phyloP scores from a whole-genome alignment of 1,140 invertebrate genomes.

The Limonius californicus region DNA sequence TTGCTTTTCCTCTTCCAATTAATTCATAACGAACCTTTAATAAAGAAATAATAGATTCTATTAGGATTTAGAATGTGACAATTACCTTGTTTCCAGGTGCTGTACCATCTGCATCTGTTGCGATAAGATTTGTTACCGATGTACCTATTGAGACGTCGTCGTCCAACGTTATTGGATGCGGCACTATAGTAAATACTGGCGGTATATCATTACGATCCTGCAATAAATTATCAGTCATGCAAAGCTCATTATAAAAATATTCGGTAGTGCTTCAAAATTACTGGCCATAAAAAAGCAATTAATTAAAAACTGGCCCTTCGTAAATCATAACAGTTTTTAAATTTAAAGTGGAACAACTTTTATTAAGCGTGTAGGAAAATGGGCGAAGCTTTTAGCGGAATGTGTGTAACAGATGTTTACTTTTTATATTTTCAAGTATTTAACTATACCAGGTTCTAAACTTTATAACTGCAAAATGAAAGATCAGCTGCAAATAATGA shows the following conservation, averaged over 20 bases:
- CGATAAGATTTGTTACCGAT: slow-evolving; percentile 70
- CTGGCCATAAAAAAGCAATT: background rate
- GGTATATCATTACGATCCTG: slow-evolving; percentile 79
- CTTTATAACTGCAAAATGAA: no score
- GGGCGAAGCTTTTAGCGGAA: no score
- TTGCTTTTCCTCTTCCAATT: slow-evolving; percentile 71
- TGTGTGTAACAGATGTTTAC: no score
- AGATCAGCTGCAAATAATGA: no score
- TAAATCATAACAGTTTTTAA: background rate
- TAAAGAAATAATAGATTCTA: background rate
- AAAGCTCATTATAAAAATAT: background rate
- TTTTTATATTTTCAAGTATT: no score
- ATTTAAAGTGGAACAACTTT: background rate
- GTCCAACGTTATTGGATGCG: slow-evolving; percentile 76
- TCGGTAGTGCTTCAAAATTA: no score
- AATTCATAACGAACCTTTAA: slow-evolving; percentile 68
- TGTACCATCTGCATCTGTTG: slow-evolving; percentile 78
- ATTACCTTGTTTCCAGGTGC: slow-evolving; percentile 73
- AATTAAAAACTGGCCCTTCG: background rate
- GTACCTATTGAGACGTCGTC: slow-evolving; percentile 79
- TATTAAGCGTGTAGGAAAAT: background rate
- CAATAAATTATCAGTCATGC: background rate
- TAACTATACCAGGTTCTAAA: no score
- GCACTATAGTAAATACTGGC: slow-evolving; percentile 77
- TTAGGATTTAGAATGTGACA: no score